Evolutionary conservation across 2,888 invertebrate genomes (phyloP), one percentile per base, ranked within the genome.

Genomic region (Chrysolina oricalcia): DNA sequence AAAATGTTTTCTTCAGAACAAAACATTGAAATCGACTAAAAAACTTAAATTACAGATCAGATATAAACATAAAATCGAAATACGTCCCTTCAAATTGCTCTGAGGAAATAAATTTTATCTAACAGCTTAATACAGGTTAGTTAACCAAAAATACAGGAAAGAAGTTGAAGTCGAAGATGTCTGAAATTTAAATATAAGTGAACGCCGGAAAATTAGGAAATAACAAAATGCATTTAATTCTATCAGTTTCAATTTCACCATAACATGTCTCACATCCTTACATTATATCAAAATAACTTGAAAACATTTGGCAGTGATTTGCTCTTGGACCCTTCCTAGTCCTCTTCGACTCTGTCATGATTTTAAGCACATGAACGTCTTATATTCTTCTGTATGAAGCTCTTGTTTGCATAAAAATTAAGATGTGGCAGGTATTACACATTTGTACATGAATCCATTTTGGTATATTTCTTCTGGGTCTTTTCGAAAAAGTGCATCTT

Each of bases 401-500:
- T 15, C 43, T 15, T 15, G 2, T 43, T 15, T 43, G 43, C 13
- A 15, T 35, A 6, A 35, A 43, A 43, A 43, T 11, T 43, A 15
- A n/a, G 27, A 23, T 48, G 70, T 15, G 21, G 53, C 27, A 21
- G n/a, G 21, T 48, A 19, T 74, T 56, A 78, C 17, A 77, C 77
- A 56, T 77, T 65, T 15, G 75, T 21, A 13, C 70, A 71, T 19
- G 76, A 74, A 64, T 79, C 79, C 35, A 80, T 80, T 77, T 80
- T 80, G 13, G 73, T 78, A 59, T 80, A 80, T 59, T 78, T 77
- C 68, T 76, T 78, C 53, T 78, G 76, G 3, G 75, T 75, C 63
- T 71, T 74, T 68, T 78, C 80, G 53, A 76, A 80, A 50, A 80
- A 77, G 63, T 80, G 74, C 78, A 78, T 77, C 46, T 78, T 77